phyloP scores from a whole-genome alignment of 2,888 invertebrate species.

The Sarcophaga variegata region DNA sequence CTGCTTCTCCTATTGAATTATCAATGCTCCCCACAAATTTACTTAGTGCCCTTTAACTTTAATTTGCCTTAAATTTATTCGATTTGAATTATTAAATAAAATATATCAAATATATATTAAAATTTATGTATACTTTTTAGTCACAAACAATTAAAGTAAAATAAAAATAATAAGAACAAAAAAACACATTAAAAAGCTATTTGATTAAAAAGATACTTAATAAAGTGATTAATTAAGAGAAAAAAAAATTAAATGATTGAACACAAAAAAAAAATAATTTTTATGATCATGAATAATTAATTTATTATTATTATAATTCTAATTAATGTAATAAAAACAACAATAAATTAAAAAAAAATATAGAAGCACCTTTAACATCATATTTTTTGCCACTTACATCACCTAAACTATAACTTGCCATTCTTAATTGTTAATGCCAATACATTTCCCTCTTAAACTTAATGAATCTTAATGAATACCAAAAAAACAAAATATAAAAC shows the following conservation, averaged over 20 bases:
- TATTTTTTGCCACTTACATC: neutral
- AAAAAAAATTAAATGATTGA: slow-evolving; percentile 23
- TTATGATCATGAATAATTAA: slow-evolving; percentile 18
- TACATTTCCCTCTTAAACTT: no score
- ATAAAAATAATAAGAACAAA: slow-evolving; percentile 9
- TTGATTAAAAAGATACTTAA: slow-evolving; percentile 15
- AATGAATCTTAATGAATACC: no score
- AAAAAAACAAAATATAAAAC: neutral
- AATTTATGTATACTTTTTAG: slow-evolving; percentile 54
- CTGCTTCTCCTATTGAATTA: no score
- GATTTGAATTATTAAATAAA: slow-evolving; percentile 60
- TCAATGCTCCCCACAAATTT: slow-evolving; percentile 65
- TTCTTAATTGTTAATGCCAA: no score
- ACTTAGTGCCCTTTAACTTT: slow-evolving; percentile 79
- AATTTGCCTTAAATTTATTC: slow-evolving; percentile 77
- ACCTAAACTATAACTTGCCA: neutral
- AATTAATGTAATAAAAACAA: slow-evolving; percentile 29
- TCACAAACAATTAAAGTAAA: slow-evolving; percentile 8
- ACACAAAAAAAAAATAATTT: slow-evolving; percentile 14
- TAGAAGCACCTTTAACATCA: slow-evolving; percentile 14
- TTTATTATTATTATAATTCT: slow-evolving; percentile 30
- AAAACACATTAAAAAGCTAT: slow-evolving; percentile 44
- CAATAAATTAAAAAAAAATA: neutral
- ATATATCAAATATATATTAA: slow-evolving; percentile 55
- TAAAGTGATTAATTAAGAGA: neutral